Conservation (phyloP, 2,797 vertebrate species). For the Atherinosoma microstoma region DNA sequence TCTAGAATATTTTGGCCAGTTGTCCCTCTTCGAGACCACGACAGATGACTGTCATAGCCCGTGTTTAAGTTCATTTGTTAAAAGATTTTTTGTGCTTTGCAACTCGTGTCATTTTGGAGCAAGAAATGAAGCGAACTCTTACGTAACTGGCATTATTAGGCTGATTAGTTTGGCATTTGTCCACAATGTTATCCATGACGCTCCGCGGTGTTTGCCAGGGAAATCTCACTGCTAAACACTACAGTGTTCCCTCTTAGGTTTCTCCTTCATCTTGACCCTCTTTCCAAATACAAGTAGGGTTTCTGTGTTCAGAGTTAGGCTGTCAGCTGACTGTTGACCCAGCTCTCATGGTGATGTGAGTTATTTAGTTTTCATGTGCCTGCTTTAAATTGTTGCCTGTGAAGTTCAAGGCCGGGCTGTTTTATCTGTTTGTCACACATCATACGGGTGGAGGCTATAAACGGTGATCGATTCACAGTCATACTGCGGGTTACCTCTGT, state of each 20-base stretch:
- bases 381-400: background rate
- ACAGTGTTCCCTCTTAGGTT: conserved; percentile 17
- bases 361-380: conserved; percentile 58
- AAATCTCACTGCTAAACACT: conserved; percentile 43
- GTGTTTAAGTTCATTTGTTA: conserved; percentile 3
- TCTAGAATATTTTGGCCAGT: conserved; percentile 56
- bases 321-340: conserved; percentile 48
- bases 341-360: conserved; percentile 48
- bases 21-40: conserved; percentile 28
- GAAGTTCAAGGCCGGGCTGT: background rate
- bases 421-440: background rate
- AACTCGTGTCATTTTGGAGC: background rate
- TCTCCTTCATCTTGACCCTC: conserved; percentile 21
- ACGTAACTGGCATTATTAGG: background rate
- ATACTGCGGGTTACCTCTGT: background rate
- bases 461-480: background rate
- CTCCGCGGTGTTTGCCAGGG: background rate
- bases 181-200: background rate
- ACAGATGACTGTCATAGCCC: conserved; percentile 21
- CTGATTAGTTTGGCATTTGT: conserved; percentile 7
- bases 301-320: conserved; percentile 37
- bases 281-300: conserved; percentile 51
- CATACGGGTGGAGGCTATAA: background rate
- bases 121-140: background rate
- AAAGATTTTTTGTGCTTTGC: background rate